Evolutionary conservation across 2,797 vertebrate genomes (phyloP).

Genomic region (Phyllotis vaccarum): DNA sequence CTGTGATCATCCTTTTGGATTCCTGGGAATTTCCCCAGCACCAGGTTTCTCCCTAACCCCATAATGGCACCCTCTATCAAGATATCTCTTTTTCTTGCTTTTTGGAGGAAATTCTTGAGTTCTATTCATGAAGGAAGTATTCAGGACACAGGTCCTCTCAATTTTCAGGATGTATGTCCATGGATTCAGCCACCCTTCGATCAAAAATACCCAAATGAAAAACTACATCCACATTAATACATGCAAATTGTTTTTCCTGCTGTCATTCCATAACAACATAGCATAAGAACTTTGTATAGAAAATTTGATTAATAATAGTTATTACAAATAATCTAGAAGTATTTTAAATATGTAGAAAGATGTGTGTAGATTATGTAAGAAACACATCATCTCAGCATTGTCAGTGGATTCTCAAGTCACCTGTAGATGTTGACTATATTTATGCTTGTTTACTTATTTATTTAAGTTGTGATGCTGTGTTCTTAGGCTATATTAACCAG

Average conservation of each 20-base stretch:
- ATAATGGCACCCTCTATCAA: too few relatives aligned
- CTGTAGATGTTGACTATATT: not conserved
- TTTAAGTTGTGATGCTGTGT: not conserved
- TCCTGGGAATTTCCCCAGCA: too few relatives aligned
- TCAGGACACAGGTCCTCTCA: not conserved
- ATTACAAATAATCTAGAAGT: not conserved
- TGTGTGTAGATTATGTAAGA: not conserved
- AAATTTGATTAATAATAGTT: not conserved
- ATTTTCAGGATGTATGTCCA: not conserved
- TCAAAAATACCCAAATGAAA: not conserved
- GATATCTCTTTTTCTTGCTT: too few relatives aligned
- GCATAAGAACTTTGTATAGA: not conserved
- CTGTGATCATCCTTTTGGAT: too few relatives aligned
- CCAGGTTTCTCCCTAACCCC: too few relatives aligned
- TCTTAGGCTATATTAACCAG: not conserved
- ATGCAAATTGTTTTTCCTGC: not conserved
- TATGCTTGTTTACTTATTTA: not conserved
- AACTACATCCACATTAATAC: not conserved
- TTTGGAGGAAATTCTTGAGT: not conserved
- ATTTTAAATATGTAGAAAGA: not conserved
- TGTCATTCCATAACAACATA: not conserved
- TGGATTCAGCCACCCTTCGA: not conserved
- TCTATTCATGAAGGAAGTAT: not conserved
- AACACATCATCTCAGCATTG: not conserved
- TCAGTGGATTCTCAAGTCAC: not conserved